These are phyloP conservation scores for Pogonocichla stellata DNA, from an alignment of 2,113 vertebrate genomes.

Conservation along the genomic window DNA sequence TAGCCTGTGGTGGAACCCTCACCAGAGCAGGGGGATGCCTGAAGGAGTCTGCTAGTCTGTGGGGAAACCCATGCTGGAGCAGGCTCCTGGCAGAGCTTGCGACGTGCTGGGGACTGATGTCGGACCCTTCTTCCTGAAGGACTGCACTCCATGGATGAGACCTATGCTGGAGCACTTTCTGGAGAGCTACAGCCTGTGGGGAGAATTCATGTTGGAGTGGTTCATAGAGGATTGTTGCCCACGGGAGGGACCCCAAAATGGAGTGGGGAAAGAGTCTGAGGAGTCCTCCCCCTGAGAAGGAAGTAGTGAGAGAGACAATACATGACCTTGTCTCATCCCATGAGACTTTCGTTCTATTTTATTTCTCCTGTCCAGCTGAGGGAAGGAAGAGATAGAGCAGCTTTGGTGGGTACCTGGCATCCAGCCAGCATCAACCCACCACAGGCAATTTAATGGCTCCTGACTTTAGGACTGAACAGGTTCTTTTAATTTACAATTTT, in stretches of 20 bases:
- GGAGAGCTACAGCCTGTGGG: background rate
- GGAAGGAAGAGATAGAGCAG: background rate
- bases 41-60: background rate
- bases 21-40: background rate
- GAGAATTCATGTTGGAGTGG: background rate
- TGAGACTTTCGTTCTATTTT: background rate
- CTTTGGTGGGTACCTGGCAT: background rate
- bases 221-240: too few species aligned
- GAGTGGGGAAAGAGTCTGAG: background rate
- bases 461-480: background rate
- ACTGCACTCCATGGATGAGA: background rate
- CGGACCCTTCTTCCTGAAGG: background rate
- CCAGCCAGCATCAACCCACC: background rate
- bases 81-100: background rate
- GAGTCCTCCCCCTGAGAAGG: background rate
- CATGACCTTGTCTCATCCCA: background rate
- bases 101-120: rapidly evolving
- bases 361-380: background rate
- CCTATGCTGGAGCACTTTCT: background rate
- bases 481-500: background rate
- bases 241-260: background rate
- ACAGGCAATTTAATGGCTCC: background rate
- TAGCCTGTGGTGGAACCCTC: too few species aligned
- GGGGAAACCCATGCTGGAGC: background rate
- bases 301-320: background rate